Evolutionary conservation across 2,113 vertebrate genomes (phyloP).

Genomic region (Glareola pratincola): DNA sequence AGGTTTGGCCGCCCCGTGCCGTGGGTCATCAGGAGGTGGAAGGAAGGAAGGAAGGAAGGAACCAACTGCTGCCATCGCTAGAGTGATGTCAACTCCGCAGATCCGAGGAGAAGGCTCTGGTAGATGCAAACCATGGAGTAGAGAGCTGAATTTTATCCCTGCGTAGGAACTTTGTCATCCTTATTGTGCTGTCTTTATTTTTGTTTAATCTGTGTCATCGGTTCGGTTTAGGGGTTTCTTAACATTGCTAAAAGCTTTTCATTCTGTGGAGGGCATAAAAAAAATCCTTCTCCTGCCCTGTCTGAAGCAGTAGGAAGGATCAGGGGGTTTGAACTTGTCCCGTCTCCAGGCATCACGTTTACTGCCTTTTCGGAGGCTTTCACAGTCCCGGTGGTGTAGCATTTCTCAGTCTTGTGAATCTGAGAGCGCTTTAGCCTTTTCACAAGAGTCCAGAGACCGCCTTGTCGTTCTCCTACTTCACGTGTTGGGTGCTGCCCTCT

Average conservation of each 20-base stretch:
- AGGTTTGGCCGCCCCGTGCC: background rate
- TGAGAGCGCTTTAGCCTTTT: background rate
- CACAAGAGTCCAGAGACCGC: background rate
- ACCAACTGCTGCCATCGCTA: background rate
- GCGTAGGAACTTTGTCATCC: background rate
- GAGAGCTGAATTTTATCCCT: background rate
- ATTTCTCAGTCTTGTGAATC: background rate
- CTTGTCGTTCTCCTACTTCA: background rate
- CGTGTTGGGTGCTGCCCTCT: background rate
- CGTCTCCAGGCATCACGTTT: background rate
- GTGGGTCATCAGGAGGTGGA: background rate
- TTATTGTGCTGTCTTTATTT: background rate
- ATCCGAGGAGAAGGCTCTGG: background rate
- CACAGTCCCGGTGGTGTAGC: background rate
- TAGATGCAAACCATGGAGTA: background rate
- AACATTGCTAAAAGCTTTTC: background rate
- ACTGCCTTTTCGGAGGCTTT: background rate
- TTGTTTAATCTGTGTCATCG: background rate
- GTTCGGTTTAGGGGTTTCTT: background rate
- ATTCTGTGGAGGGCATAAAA: background rate
- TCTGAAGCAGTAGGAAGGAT: background rate
- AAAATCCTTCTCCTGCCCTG: background rate
- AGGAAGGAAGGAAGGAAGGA: background rate
- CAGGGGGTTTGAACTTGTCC: background rate
- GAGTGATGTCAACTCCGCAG: background rate